phyloP scores from a whole-genome alignment of 2,797 vertebrate species.

The Clarias platycephalus region DNA sequence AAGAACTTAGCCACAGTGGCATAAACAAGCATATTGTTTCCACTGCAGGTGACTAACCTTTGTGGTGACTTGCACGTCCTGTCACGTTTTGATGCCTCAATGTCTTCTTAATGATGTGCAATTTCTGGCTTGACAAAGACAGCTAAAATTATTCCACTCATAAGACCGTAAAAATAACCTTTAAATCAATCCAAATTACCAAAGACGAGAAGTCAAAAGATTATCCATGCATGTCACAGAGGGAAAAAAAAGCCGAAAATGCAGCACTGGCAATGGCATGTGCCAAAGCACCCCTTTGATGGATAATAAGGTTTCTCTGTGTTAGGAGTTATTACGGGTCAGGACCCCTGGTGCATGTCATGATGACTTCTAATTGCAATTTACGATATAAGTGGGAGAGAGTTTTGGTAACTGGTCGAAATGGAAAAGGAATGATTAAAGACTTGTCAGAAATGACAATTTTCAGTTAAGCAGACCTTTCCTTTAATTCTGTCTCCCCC shows the following conservation, averaged over 20 bases:
- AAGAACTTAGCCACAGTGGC: conserved; percentile 35
- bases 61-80: conserved; percentile 40
- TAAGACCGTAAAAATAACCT: conserved; percentile 63
- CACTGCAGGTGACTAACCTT: conserved; percentile 57
- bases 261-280: conserved; percentile 58
- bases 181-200: conserved; percentile 65
- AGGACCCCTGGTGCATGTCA: conserved; percentile 71
- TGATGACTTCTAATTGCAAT: conserved; percentile 81
- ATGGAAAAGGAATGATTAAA: conserved; percentile 80
- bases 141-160: conserved; percentile 64
- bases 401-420: conserved; percentile 79
- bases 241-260: conserved; percentile 46
- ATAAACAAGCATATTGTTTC: conserved; percentile 53
- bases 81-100: conserved; percentile 51
- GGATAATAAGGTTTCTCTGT: conserved; percentile 67
- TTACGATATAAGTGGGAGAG: conserved; percentile 74
- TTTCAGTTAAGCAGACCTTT: conserved; percentile 72
- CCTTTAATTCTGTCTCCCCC: conserved; percentile 9
- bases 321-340: conserved; percentile 68
- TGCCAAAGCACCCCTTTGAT: conserved; percentile 63
- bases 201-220: conserved; percentile 64
- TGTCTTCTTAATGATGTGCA: conserved; percentile 56
- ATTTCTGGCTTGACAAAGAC: conserved; percentile 62
- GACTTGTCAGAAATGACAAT: conserved; percentile 84
- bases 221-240: conserved; percentile 59